phyloP scores from a whole-genome alignment of 2,888 invertebrate genomes.

The Tipula confusa region DNA sequence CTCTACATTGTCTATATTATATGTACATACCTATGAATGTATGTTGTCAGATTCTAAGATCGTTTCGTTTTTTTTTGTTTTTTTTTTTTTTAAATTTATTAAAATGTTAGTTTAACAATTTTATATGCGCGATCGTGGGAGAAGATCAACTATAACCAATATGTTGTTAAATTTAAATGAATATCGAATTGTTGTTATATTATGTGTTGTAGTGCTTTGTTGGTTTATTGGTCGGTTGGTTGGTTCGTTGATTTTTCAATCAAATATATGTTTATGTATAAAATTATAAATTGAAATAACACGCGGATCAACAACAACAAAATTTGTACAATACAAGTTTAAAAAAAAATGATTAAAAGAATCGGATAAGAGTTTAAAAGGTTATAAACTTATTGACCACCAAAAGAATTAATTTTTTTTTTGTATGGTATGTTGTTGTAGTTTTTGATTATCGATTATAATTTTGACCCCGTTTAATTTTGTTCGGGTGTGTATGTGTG shows the following conservation, averaged over 20 bases:
- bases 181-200: neutral
- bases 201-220: too few species aligned
- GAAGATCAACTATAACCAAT: neutral
- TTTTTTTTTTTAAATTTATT: too few species aligned
- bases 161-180: slow-evolving; percentile 5
- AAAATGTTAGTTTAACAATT: neutral
- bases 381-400: slow-evolving; percentile 12
- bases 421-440: neutral
- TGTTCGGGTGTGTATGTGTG: neutral
- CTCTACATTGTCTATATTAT: too few species aligned
- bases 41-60: slow-evolving; percentile 6
- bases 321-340: neutral
- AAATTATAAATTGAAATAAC: neutral
- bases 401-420: neutral
- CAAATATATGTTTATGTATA: neutral
- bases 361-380: slow-evolving; percentile 15
- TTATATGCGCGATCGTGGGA: neutral
- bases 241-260: neutral
- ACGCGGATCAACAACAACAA: neutral
- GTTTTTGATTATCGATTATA: slow-evolving; percentile 20
- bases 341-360: neutral
- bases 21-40: neutral
- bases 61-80: too few species aligned
- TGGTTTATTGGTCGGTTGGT: neutral
- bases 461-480: neutral